A percentile compares a stretch with the other conserved stretches of the same genome.
Conservation (phyloP, 92 coral and sea anemone species). For the Parazoanthus swiftii region DNA sequence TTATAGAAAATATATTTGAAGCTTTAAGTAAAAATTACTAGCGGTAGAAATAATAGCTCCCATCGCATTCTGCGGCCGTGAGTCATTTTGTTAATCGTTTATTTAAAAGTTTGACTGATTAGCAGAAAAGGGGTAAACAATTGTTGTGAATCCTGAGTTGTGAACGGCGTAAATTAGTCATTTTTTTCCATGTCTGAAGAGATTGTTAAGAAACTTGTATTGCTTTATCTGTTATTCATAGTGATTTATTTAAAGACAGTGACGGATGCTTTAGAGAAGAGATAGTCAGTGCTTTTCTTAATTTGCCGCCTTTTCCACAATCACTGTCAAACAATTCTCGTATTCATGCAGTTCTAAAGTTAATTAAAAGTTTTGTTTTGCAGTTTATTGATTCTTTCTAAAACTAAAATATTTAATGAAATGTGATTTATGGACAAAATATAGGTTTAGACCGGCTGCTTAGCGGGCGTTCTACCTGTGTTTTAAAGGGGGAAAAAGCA, state of each 20-base stretch:
- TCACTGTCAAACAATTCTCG: neutral
- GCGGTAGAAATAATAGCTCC: neutral
- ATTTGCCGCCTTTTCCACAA: neutral
- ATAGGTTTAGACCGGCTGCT: neutral
- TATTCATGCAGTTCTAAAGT: slow-evolving; percentile 15
- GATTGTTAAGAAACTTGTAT: neutral
- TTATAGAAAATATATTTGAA: neutral
- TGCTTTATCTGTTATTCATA: neutral
- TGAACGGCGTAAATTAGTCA: neutral
- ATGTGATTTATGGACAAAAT: slow-evolving; percentile 9
- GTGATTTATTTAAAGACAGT: neutral
- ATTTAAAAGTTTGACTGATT: neutral
- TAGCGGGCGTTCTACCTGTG: neutral
- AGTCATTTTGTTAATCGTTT: neutral
- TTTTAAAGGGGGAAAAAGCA: neutral
- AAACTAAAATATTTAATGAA: slow-evolving; percentile 26
- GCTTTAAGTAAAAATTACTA: neutral
- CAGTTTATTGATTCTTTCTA: slow-evolving; percentile 27
- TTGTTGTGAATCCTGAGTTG: neutral
- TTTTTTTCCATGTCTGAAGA: neutral
- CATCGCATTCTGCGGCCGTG: neutral
- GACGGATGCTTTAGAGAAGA: neutral
- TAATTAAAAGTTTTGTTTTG: slow-evolving; percentile 26
- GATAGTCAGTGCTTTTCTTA: neutral
- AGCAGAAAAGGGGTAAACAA: slow-evolving; percentile 4